A percentile compares a stretch with the other conserved stretches of the same genome.
Evolutionary conservation across 2,113 vertebrate genomes (phyloP).

Genomic region (Xenopus borealis): DNA sequence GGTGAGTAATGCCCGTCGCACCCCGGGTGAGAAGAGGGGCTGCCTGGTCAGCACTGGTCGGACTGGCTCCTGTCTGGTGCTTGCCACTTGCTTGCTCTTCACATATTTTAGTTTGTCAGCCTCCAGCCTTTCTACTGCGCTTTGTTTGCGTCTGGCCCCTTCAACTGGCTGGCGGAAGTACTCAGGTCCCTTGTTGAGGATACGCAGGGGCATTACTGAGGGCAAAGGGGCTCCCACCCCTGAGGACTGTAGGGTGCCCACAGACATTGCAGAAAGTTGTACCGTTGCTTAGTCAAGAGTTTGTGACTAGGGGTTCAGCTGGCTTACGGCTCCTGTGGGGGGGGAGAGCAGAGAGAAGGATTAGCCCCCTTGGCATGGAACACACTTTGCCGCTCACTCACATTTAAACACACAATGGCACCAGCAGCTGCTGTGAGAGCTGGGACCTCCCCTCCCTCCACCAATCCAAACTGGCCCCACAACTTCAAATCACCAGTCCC

Average conservation of each 20-base stretch:
- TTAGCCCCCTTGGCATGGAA: background rate
- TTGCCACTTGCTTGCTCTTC: slow-evolving; percentile 87
- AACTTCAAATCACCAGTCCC: background rate
- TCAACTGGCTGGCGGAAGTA: slow-evolving; percentile 79
- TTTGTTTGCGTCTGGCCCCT: slow-evolving; percentile 66
- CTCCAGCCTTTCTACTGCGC: slow-evolving; percentile 84
- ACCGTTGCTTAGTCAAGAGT: too few species aligned
- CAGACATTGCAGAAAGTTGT: slow-evolving; percentile 5
- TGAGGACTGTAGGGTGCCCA: slow-evolving; percentile 21
- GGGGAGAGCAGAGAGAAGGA: background rate
- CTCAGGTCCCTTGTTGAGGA: slow-evolving; percentile 85
- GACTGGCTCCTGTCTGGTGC: slow-evolving; percentile 79
- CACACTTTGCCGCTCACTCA: slow-evolving; percentile 8
- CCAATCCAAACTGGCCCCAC: slow-evolving; percentile 10
- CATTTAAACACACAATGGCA: slow-evolving; percentile 49
- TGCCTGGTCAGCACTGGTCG: slow-evolving; percentile 73
- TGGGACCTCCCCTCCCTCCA: background rate
- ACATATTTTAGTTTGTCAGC: slow-evolving; percentile 94
- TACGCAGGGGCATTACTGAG: slow-evolving; percentile 81
- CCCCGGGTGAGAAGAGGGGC: slow-evolving; percentile 70
- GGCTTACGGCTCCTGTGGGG: background rate
- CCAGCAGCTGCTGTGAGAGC: background rate
- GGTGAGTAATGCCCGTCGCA: slow-evolving; percentile 64
- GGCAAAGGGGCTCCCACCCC: slow-evolving; percentile 63
- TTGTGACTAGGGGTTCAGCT: too few species aligned